A percentile compares a stretch with the other conserved stretches of the same genome.
These are phyloP conservation scores for Xiphophorus couchianus DNA, from an alignment of 2,113 vertebrate genomes.

Conservation along the genomic window DNA sequence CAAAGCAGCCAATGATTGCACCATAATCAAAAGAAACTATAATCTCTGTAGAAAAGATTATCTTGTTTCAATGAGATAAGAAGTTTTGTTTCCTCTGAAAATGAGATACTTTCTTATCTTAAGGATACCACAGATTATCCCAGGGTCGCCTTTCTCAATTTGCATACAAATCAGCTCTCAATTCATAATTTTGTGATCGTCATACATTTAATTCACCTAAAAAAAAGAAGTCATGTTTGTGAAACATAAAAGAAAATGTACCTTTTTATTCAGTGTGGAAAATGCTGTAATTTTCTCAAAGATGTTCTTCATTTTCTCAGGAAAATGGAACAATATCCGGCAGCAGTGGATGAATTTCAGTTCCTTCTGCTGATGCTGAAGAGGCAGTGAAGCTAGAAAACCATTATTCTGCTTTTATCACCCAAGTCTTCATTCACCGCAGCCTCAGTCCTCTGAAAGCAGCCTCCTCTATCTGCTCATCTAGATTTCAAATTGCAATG, in stretches of 20 bases:
- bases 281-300: neutral
- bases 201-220: neutral
- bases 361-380: constrained; percentile 41
- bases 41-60: neutral
- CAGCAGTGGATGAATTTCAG: constrained; percentile 44
- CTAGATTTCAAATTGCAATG: constrained; percentile 57
- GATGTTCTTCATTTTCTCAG: constrained; percentile 16
- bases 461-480: constrained; percentile 48
- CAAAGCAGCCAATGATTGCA: neutral
- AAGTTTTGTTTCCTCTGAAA: neutral
- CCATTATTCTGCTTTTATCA: constrained; percentile 66
- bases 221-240: neutral
- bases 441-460: constrained; percentile 33
- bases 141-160: neutral
- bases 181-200: neutral
- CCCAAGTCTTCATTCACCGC: constrained; percentile 38
- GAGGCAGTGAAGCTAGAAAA: constrained; percentile 33
- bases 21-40: neutral
- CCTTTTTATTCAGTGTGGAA: neutral
- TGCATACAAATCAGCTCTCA: neutral
- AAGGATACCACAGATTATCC: neutral
- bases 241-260: neutral
- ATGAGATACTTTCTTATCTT: neutral
- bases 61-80: neutral
- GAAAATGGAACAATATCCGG: constrained; percentile 19